Percentiles rank a stretch among this genome's conserved stretches.
phyloP scores from a whole-genome alignment of 2,888 invertebrate species.

The Oasisia sp. region DNA sequence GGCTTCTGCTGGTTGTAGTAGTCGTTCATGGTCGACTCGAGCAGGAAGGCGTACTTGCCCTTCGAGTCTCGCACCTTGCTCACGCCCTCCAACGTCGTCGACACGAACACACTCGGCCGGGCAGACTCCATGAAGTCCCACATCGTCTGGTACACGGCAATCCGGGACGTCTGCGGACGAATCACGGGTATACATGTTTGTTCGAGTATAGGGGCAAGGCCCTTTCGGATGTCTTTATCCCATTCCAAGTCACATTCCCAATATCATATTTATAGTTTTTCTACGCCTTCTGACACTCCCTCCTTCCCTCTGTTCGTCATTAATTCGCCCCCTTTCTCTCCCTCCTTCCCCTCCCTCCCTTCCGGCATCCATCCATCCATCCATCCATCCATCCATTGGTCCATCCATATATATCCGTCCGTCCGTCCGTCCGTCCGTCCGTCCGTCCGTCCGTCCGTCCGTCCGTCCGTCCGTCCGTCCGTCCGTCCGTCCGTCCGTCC shows the following conservation, averaged over 20 bases:
- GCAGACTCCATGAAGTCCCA: conserved; percentile 92
- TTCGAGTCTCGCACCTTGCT: conserved; percentile 77
- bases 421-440: too few relatives aligned
- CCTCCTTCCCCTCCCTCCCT: background rate
- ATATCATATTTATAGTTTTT: background rate
- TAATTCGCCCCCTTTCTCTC: background rate
- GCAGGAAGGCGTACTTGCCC: conserved; percentile 70
- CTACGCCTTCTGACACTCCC: background rate
- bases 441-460: too few relatives aligned
- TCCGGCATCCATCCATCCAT: background rate
- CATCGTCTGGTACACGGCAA: conserved; percentile 88
- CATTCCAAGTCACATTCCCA: background rate
- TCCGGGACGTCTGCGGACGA: conserved; percentile 79
- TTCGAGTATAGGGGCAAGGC: background rate
- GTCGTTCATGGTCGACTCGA: conserved; percentile 74
- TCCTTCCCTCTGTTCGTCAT: background rate
- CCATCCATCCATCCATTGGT: background rate
- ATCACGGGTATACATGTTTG: background rate
- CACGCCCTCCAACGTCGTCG: conserved; percentile 84
- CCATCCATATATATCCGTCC: too few relatives aligned
- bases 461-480: too few relatives aligned
- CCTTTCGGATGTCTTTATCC: background rate
- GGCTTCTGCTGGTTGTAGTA: conserved; percentile 88
- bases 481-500: too few relatives aligned
- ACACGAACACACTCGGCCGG: conserved; percentile 80